Evolutionary conservation across 2,113 vertebrate species (phyloP).

Genomic region (Melanerpes aurifrons): DNA sequence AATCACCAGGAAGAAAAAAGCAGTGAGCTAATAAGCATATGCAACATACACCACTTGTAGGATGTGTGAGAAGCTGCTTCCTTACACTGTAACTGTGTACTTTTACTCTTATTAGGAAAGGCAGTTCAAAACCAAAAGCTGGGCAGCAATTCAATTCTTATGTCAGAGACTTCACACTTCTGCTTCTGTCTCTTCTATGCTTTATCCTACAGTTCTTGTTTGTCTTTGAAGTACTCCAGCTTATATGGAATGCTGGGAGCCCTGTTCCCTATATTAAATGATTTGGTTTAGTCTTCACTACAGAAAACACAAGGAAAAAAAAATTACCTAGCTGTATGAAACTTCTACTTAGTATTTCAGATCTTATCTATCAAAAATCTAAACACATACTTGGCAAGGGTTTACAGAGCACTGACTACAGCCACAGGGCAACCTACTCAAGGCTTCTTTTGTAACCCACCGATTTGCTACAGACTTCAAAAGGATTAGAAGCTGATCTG

Average conservation of each 20-base stretch:
- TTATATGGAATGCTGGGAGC: not conserved
- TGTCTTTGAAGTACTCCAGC: not conserved
- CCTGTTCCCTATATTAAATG: not conserved
- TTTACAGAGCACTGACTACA: not conserved
- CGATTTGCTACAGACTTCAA: slow-evolving; percentile 90
- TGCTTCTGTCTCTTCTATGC: not conserved
- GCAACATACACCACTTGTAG: not conserved
- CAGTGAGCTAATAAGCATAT: not conserved
- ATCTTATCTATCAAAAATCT: not conserved
- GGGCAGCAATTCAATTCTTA: not conserved
- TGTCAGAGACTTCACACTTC: not conserved
- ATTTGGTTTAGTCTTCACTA: not conserved
- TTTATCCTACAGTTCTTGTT: not conserved
- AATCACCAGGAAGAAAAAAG: not conserved
- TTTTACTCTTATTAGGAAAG: not conserved
- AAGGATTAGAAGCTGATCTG: slow-evolving; percentile 84
- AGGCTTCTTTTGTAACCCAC: slow-evolving; percentile 61
- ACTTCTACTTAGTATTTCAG: not conserved
- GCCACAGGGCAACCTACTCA: not conserved
- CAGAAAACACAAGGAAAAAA: not conserved
- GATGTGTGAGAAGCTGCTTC: not conserved
- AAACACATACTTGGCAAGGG: not conserved
- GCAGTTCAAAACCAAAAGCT: not conserved
- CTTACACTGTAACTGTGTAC: not conserved
- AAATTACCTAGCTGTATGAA: not conserved